Evolutionary conservation across 2,888 invertebrate genomes (phyloP), one percentile per base, ranked within the genome.

Genomic region (Reticulitermes lucifugus): DNA sequence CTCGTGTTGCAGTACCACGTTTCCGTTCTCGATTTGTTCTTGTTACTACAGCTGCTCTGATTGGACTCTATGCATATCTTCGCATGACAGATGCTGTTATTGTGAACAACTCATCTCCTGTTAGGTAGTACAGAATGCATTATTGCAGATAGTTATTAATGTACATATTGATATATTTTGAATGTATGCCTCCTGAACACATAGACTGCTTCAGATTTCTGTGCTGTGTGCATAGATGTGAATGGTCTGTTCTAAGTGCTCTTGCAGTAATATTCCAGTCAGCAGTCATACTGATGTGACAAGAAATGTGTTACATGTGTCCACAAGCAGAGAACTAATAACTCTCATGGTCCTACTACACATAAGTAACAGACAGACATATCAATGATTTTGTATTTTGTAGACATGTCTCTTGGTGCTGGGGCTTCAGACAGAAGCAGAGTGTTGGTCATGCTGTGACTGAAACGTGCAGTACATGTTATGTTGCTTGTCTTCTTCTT

Each of bases 61-160:
- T 94, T 86, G 94, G 93, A 88, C 92, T 93, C 87, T 93, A 93
- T 90, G 92, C 93, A 70, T 93, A 93, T 91, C 93, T 87, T 29
- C 84, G 85, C 60, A 86, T 85, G 82, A 86, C 87, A 41, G 85
- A 85, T 41, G 86, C 86, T 21, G 55, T 85, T 22, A 79, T 71
- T 73, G 25, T 81, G 10, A 59, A 84, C 79, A 83, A 55, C 21
- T 79, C 77, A 29, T 59, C 80, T 9, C 77, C 83, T 29, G 80
- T 85, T 77, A 86, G 86, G 59, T 86, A 84, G 80, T 80, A 80
- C 77, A 55, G 14, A 70, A 29, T 51, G 2, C 18, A n/a, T 41
- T 65, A 25, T 65, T n/a, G n/a, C n/a, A 25, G n/a, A 10, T n/a
- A n/a, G 7, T 2, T 55, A 18, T 55, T 55, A 55, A 55, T 55